Percentiles rank a stretch among this genome's conserved stretches.
Conservation (phyloP, 2,797 vertebrate genomes). For the Gorsachius magnificus region DNA sequence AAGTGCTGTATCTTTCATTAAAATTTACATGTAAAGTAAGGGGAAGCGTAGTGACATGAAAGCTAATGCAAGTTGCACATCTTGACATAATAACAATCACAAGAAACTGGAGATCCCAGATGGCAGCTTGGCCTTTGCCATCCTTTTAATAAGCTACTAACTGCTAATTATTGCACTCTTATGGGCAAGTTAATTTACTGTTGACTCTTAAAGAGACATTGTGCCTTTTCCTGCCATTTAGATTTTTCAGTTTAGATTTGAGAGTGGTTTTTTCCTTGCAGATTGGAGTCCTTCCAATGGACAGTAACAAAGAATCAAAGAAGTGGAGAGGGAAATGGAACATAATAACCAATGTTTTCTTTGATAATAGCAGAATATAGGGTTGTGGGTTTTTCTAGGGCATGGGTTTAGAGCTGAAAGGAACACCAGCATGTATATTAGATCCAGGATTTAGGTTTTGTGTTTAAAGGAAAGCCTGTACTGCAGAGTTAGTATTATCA, state of each 20-base stretch:
- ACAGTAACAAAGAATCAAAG: slow-evolving; percentile 39
- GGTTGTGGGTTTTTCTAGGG: neutral
- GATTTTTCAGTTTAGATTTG: slow-evolving; percentile 54
- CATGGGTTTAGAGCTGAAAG: neutral
- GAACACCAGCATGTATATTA: neutral
- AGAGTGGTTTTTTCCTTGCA: neutral
- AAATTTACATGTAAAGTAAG: slow-evolving; percentile 79
- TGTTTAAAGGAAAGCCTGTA: neutral
- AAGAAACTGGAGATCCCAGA: slow-evolving; percentile 83
- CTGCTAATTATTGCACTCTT: slow-evolving; percentile 85
- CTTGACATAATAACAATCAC: slow-evolving; percentile 82
- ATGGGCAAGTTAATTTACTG: slow-evolving; percentile 84
- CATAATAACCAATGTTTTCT: slow-evolving; percentile 30
- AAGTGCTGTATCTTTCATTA: slow-evolving; percentile 77
- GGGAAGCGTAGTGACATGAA: slow-evolving; percentile 76
- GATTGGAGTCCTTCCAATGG: slow-evolving; percentile 49
- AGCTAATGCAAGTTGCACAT: slow-evolving; percentile 78
- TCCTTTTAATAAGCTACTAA: slow-evolving; percentile 87
- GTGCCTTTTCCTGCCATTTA: slow-evolving; percentile 60
- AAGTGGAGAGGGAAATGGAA: neutral
- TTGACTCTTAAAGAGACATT: slow-evolving; percentile 82
- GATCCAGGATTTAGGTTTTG: neutral
- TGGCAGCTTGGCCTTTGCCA: slow-evolving; percentile 86
- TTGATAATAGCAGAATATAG: neutral
- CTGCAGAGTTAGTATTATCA: neutral